These are phyloP conservation scores for Hyles vespertilio DNA, from an alignment of 1,140 invertebrate genomes.

Conservation along the genomic window DNA sequence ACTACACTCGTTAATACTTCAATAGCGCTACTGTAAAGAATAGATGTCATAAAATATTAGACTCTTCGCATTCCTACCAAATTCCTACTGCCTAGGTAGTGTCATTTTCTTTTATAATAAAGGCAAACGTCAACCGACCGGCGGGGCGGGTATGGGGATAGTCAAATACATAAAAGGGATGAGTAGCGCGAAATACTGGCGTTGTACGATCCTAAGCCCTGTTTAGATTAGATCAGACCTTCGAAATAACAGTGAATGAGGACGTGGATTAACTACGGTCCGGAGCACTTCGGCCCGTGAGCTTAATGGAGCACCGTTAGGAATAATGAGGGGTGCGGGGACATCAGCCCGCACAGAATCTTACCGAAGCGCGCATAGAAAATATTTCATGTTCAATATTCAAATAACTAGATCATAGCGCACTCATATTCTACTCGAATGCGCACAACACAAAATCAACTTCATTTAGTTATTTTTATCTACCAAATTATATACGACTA, in stretches of 20 bases:
- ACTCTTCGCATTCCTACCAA: no score
- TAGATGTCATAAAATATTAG: no score
- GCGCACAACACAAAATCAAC: no score
- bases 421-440: no score
- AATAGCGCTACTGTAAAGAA: no score
- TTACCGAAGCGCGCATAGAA: not conserved
- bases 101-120: slow-evolving; percentile 68
- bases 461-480: no score
- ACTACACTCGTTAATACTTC: no score
- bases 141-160: slow-evolving; percentile 54
- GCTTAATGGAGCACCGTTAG: slow-evolving; percentile 70
- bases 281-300: slow-evolving; percentile 69
- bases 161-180: slow-evolving; percentile 72
- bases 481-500: no score
- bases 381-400: slow-evolving; percentile 1
- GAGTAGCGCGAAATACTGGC: slow-evolving; percentile 67
- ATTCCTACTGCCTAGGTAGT: slow-evolving; percentile 20
- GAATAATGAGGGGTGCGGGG: slow-evolving; percentile 64
- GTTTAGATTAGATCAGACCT: slow-evolving; percentile 76
- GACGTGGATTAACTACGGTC: slow-evolving; percentile 75
- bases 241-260: slow-evolving; percentile 76
- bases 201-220: slow-evolving; percentile 70
- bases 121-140: slow-evolving; percentile 57
- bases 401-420: not conserved
- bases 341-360: slow-evolving; percentile 5